Conservation (phyloP, 2,113 vertebrate species). For the Orcinus orca region DNA sequence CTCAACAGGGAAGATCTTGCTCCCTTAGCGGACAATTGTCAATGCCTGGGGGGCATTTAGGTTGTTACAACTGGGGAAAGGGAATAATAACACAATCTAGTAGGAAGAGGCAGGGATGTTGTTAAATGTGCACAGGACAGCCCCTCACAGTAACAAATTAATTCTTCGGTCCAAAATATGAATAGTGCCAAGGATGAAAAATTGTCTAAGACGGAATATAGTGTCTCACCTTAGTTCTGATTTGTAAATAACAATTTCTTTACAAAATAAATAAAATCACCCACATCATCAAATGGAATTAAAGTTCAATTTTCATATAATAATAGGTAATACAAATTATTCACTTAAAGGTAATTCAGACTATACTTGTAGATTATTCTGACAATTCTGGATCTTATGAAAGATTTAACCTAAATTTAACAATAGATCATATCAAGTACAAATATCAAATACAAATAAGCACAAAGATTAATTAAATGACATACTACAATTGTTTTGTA, state of each 20-base stretch:
- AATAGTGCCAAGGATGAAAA: not conserved
- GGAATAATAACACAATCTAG: not conserved
- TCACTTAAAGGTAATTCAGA: not conserved
- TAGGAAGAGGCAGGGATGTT: not conserved
- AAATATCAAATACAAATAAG: not conserved
- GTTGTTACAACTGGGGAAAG: not conserved
- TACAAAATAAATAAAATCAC: conserved; percentile 9
- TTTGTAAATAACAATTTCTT: not conserved
- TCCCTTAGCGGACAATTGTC: not conserved
- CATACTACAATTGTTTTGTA: not conserved
- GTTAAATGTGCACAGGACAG: not conserved
- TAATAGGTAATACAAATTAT: not conserved
- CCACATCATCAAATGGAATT: not conserved
- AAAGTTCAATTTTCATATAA: not conserved
- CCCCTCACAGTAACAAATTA: not conserved
- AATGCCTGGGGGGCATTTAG: not conserved
- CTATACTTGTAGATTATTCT: not conserved
- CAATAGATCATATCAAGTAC: not conserved
- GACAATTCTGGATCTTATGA: not conserved
- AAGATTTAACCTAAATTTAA: conserved; percentile 1
- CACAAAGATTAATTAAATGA: not conserved
- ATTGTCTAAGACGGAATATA: not conserved
- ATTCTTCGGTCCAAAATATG: not conserved
- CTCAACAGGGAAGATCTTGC: not conserved
- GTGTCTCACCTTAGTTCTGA: not conserved